phyloP scores from a whole-genome alignment of 2,113 vertebrate genomes.

The Pterocles gutturalis region DNA sequence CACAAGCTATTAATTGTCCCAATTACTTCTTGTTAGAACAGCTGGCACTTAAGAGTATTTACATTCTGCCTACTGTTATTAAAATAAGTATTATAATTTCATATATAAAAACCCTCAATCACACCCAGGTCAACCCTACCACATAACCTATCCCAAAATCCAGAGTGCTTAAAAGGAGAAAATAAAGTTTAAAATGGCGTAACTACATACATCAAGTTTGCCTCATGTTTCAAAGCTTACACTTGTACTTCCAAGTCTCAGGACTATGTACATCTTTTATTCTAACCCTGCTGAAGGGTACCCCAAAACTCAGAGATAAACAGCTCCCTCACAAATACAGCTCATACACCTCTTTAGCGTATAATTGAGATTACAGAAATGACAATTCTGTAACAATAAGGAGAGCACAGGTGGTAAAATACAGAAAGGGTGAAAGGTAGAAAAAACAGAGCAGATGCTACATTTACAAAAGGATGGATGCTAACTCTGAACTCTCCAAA shows the following conservation, averaged over 20 bases:
- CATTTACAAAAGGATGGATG: neutral
- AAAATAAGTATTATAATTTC: neutral
- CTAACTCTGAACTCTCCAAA: neutral
- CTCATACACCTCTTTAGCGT: neutral
- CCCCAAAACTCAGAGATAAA: neutral
- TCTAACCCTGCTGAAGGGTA: neutral
- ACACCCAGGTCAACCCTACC: neutral
- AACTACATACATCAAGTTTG: neutral
- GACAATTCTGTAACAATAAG: neutral
- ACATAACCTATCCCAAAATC: neutral
- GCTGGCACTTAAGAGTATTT: neutral
- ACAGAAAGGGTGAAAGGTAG: neutral
- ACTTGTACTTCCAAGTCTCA: neutral
- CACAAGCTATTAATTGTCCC: constrained; percentile 9
- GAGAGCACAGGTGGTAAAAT: neutral
- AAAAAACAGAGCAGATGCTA: neutral
- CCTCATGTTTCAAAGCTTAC: neutral
- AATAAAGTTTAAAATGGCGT: neutral
- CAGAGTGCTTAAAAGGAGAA: neutral
- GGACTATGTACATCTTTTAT: neutral
- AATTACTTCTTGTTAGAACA: neutral
- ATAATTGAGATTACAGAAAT: neutral
- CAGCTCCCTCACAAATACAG: neutral
- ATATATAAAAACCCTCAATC: neutral
- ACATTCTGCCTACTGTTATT: no score